A percentile compares a stretch with the other conserved stretches of the same genome.
These are phyloP conservation scores for Leucophora obtusa DNA, from an alignment of 2,888 invertebrate species.

Conservation along the genomic window DNA sequence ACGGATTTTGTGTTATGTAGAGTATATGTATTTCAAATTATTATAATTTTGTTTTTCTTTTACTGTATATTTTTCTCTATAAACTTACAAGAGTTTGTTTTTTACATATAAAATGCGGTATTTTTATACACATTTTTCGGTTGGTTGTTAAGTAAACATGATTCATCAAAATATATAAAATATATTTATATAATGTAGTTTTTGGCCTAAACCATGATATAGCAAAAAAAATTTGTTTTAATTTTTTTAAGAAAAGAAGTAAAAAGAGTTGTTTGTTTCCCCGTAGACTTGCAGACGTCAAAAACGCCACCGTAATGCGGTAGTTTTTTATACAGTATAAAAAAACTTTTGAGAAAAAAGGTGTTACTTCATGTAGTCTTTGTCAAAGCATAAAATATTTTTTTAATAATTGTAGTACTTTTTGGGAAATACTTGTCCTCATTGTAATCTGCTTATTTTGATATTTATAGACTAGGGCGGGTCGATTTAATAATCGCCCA, in stretches of 20 bases:
- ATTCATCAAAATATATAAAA: conserved; percentile 52
- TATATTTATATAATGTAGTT: conserved; percentile 32
- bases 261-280: conserved; percentile 36
- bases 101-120: conserved; percentile 37
- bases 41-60: conserved; percentile 24
- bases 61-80: background rate
- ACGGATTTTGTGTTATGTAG: conserved; percentile 22
- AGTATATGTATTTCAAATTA: conserved; percentile 62
- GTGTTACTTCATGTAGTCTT: conserved; percentile 43
- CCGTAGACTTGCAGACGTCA: conserved; percentile 65
- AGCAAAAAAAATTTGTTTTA: conserved; percentile 52
- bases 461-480: conserved; percentile 9
- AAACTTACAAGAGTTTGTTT: conserved; percentile 2
- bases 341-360: conserved; percentile 37
- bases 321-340: conserved; percentile 41
- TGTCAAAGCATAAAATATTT: conserved; percentile 39
- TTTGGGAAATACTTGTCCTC: background rate
- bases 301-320: conserved; percentile 64
- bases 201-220: conserved; percentile 57
- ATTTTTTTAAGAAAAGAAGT: conserved; percentile 32
- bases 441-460: background rate
- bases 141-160: conserved; percentile 39
- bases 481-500: too few species aligned
- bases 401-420: conserved; percentile 13
- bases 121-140: conserved; percentile 5